A percentile compares a stretch with the other conserved stretches of the same genome.
phyloP scores from a whole-genome alignment of 2,113 vertebrate genomes.

The Callithrix jacchus region DNA sequence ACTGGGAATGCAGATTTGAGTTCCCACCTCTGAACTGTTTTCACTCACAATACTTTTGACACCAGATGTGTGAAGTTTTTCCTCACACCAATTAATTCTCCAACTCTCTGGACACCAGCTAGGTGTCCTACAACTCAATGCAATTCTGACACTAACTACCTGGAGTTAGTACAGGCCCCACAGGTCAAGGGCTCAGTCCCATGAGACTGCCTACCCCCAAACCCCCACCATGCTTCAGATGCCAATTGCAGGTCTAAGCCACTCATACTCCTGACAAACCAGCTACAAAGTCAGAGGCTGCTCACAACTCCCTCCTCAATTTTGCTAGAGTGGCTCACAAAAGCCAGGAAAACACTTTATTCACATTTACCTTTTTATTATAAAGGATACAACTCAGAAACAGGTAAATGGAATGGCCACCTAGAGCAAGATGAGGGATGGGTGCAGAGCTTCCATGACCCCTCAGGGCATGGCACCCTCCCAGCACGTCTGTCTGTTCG shows the following conservation, averaged over 20 bases:
- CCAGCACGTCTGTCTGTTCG: not conserved
- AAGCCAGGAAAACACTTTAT: not conserved
- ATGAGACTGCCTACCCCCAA: not conserved
- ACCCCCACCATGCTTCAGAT: not conserved
- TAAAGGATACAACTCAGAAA: not conserved
- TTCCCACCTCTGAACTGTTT: conserved; percentile 14
- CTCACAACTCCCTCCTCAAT: not conserved
- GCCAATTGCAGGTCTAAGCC: not conserved
- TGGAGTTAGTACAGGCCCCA: not conserved
- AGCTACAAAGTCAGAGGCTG: not conserved
- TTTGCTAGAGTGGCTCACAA: not conserved
- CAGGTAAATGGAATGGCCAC: not conserved
- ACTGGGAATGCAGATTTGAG: no score
- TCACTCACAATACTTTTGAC: not conserved
- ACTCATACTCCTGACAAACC: not conserved
- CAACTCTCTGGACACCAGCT: not conserved
- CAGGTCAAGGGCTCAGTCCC: not conserved
- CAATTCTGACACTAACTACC: not conserved
- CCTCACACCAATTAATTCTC: conserved; percentile 26
- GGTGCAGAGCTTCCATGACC: not conserved
- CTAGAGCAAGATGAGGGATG: not conserved
- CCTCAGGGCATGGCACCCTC: not conserved
- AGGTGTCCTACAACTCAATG: not conserved
- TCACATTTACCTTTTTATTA: not conserved
- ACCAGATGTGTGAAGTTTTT: not conserved